Conservation (phyloP, 2,888 invertebrate species). For the Leptopterna dolabrata region DNA sequence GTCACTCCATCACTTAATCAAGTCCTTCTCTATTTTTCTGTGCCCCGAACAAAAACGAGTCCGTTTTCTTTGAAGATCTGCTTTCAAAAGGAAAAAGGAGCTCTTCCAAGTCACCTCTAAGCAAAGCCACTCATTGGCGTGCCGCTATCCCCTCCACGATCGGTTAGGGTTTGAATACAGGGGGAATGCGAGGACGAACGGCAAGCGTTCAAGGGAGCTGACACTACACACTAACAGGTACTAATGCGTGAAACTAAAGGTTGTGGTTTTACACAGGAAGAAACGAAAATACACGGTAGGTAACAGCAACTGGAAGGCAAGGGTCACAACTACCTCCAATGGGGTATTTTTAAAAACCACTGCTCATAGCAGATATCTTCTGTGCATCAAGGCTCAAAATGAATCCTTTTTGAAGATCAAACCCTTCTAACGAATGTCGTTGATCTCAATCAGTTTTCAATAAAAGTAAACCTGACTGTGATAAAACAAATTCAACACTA, state of each 20-base stretch:
- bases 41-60: constrained; percentile 1
- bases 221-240: not conserved
- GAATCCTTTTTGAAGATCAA: too few relatives aligned
- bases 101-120: not conserved
- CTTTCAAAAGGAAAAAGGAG: not conserved
- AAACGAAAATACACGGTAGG: not conserved
- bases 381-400: too few relatives aligned
- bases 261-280: not conserved
- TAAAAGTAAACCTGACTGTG: too few relatives aligned
- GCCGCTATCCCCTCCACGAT: not conserved
- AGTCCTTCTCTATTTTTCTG: constrained; percentile 10
- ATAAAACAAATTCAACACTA: too few relatives aligned
- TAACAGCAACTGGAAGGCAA: not conserved
- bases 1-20: constrained; percentile 25
- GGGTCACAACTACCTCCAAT: not conserved
- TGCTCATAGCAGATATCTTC: not conserved
- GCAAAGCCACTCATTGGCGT: constrained; percentile 6
- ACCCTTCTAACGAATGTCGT: too few relatives aligned
- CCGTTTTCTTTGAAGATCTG: not conserved
- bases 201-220: not conserved
- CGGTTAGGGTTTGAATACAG: not conserved
- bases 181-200: not conserved
- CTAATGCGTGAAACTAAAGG: not conserved
- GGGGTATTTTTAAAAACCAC: not conserved
- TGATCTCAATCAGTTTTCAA: too few relatives aligned